These are phyloP conservation scores for Decapterus maruadsi DNA, from an alignment of 2,797 vertebrate species.

Conservation along the genomic window DNA sequence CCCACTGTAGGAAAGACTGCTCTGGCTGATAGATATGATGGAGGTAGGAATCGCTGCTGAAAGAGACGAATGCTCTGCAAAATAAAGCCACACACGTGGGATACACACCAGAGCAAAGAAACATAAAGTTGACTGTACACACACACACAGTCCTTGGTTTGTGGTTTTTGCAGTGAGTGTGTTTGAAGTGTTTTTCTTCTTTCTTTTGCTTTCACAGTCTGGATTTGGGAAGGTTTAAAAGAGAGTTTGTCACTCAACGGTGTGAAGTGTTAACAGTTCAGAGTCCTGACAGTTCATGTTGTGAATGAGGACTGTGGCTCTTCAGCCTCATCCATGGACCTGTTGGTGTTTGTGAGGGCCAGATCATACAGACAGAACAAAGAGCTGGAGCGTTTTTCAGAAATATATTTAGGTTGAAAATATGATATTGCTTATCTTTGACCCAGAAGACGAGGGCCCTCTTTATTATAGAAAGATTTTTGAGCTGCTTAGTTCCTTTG, in stretches of 20 bases:
- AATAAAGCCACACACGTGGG: constrained; percentile 26
- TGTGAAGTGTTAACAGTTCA: not conserved
- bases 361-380: not conserved
- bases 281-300: not conserved
- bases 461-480: too few species aligned
- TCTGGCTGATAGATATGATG: constrained; percentile 99
- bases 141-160: constrained; percentile 31
- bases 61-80: constrained; percentile 45
- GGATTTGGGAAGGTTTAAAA: constrained; percentile 3
- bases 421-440: too few species aligned
- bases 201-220: not conserved
- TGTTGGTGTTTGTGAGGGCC: too few species aligned
- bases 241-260: not conserved
- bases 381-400: too few species aligned
- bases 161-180: constrained; percentile 60
- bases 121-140: constrained; percentile 32
- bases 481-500: too few species aligned
- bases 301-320: not conserved
- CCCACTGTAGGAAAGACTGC: constrained; percentile 90
- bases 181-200: constrained; percentile 61
- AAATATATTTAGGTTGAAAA: too few species aligned
- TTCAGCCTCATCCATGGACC: not conserved
- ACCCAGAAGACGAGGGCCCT: too few species aligned
- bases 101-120: constrained; percentile 16
- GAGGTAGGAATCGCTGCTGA: constrained; percentile 89